Percentiles rank a stretch among this genome's conserved stretches.
Evolutionary conservation across 92 coral and sea anemone genomes (phyloP).

Genomic region (Virgularia gustaviana): DNA sequence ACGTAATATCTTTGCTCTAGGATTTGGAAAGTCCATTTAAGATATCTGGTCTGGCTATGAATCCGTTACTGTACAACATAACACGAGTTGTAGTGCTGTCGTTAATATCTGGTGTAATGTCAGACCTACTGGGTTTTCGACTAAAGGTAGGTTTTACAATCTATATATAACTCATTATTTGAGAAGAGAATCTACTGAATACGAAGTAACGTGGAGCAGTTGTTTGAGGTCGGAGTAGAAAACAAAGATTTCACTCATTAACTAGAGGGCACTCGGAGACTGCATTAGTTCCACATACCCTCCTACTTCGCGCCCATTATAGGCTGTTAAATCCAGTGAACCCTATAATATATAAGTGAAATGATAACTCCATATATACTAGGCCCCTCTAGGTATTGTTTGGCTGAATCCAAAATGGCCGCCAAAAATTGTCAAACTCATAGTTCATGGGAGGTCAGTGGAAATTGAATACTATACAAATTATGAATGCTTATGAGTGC

Average conservation of each 20-base stretch:
- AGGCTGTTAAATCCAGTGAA: too few relatives aligned
- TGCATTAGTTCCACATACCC: too few relatives aligned
- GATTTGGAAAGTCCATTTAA: conserved; percentile 98
- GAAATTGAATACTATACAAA: too few relatives aligned
- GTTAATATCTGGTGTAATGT: conserved; percentile 95
- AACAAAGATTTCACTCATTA: neutral
- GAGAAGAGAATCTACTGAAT: neutral
- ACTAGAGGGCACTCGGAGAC: neutral
- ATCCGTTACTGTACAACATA: conserved; percentile 86
- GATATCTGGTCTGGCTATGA: conserved; percentile 91
- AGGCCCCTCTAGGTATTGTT: too few relatives aligned
- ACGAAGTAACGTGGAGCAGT: neutral
- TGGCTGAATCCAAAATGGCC: too few relatives aligned
- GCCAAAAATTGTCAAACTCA: too few relatives aligned
- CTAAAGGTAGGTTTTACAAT: conserved; percentile 59
- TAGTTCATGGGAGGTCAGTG: too few relatives aligned
- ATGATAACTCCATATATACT: too few relatives aligned
- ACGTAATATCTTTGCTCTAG: conserved; percentile 51
- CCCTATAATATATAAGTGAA: too few relatives aligned
- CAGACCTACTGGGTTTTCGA: conserved; percentile 91
- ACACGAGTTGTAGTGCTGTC: conserved; percentile 95
- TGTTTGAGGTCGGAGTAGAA: neutral
- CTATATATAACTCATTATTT: neutral
- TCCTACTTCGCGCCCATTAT: neutral
- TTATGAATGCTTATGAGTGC: too few relatives aligned